Base-by-base conservation (phyloP, 2,797 vertebrate species). In the Thaleichthys pacificus region DNA sequence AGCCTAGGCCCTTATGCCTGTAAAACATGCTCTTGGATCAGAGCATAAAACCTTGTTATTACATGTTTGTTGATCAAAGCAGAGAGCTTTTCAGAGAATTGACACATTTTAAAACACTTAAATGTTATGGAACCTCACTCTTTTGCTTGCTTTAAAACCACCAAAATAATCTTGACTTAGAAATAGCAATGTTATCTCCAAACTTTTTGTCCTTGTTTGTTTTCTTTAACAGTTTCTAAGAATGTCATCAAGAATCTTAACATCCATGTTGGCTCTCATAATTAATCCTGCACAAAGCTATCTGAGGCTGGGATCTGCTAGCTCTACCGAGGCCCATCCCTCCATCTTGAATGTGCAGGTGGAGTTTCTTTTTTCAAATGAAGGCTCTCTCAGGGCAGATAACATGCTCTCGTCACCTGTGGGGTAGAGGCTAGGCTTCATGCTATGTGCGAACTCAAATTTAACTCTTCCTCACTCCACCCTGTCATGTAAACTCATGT, bases 301-400 rank as follows among this genome's bases (percentile, higher is more conserved):
- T 68, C 4, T 68, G 21, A 9, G 28, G 24, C 47, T 22, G 30
- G 51, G 49, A 68, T 17, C 7, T 66, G 56, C 68, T 71, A 78
- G 51, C 58, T 68, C 47, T 72, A n/a, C 51, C 49, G 62, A 66
- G 66, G 21, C 69, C 57, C 71, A 51, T 72, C 70, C 67, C 74
- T 76, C 62, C 73, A 58, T 66, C 35, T 69, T 69, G 47, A 49
- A 17, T 78, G 63, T 78, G 63, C 75, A 82, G 85, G 78, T 84
- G 81, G 80, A 77, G 80, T 69, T 71, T 61, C 65, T 73, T 70
- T 21, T 65, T 75, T 62, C 38, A 71, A 26, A 65, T 51, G 56
- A 74, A 56, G 21, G 62, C 63, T 72, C 66, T 57, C 57, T 26
- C 49, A 70, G 66, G 58, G 54, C 65, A 65, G 77, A 83, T 85